These are phyloP conservation scores for Calameuta filiformis DNA, from an alignment of 2,888 invertebrate genomes.

Conservation along the genomic window DNA sequence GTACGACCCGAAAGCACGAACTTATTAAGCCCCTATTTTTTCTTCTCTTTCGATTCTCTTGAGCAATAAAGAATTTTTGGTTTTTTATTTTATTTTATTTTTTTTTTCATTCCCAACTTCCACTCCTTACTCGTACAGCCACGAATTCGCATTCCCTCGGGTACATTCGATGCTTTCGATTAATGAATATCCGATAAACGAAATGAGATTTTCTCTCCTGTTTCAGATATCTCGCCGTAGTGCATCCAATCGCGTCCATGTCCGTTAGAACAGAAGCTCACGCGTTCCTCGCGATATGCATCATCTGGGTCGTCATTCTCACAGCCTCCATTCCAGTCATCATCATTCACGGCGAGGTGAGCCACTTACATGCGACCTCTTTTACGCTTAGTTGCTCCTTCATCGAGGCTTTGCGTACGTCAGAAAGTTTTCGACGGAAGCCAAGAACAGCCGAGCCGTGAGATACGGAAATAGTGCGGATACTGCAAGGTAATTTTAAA, in stretches of 20 bases:
- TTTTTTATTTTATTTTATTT: not conserved
- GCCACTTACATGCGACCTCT: slow-evolving; percentile 63
- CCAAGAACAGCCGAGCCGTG: not conserved
- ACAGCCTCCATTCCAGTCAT: slow-evolving; percentile 83
- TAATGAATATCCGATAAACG: slow-evolving; percentile 2
- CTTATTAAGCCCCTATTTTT: not conserved
- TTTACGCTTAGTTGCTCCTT: not conserved
- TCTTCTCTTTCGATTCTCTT: not conserved
- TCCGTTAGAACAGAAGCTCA: slow-evolving; percentile 85
- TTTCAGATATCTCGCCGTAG: slow-evolving; percentile 84
- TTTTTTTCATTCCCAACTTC: not conserved
- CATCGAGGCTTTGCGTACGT: not conserved
- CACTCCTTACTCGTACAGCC: not conserved
- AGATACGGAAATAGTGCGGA: not conserved
- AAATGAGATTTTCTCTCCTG: not conserved
- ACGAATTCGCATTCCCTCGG: not conserved
- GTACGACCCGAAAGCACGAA: not conserved
- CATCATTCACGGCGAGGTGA: slow-evolving; percentile 80
- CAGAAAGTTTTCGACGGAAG: not conserved
- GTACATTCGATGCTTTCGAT: not conserved
- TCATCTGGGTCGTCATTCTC: slow-evolving; percentile 85
- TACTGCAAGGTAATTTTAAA: not conserved
- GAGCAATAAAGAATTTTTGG: not conserved
- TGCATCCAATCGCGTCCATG: slow-evolving; percentile 91
- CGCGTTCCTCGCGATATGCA: slow-evolving; percentile 80